Percentiles rank a stretch among this genome's conserved stretches.
phyloP scores from a whole-genome alignment of 2,888 invertebrate species.

The Dasypolia templi region DNA sequence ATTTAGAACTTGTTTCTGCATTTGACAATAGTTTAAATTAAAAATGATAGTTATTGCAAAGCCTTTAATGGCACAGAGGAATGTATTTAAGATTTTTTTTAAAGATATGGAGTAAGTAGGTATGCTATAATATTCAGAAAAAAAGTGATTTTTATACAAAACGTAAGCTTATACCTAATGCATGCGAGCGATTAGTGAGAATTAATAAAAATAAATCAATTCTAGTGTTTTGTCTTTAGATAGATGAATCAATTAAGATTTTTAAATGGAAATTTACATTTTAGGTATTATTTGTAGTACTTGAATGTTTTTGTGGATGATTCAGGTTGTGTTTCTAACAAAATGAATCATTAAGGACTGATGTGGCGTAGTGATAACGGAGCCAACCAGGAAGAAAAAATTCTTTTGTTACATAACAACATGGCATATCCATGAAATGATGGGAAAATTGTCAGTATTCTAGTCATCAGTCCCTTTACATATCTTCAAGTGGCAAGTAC shows the following conservation, averaged over 20 bases:
- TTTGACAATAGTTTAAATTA: conserved; percentile 77
- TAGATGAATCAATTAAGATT: conserved; percentile 66
- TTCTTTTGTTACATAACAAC: neutral
- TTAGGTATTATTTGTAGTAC: conserved; percentile 58
- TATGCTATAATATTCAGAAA: conserved; percentile 63
- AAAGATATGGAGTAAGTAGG: conserved; percentile 43
- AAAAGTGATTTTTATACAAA: conserved; percentile 69
- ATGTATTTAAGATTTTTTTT: conserved; percentile 62
- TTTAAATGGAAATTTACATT: conserved; percentile 58
- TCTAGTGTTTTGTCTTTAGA: conserved; percentile 68
- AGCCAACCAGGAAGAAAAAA: neutral
- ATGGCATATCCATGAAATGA: neutral
- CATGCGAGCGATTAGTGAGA: conserved; percentile 68
- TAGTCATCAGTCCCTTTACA: conserved; percentile 6
- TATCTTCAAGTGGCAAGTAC: conserved; percentile 9
- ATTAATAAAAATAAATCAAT: conserved; percentile 57
- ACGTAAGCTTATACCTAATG: conserved; percentile 65
- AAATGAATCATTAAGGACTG: conserved; percentile 28
- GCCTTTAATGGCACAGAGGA: conserved; percentile 63
- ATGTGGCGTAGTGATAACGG: conserved; percentile 29
- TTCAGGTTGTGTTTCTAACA: conserved; percentile 30
- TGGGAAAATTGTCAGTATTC: neutral
- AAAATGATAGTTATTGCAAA: conserved; percentile 66
- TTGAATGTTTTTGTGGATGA: conserved; percentile 40
- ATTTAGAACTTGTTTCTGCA: conserved; percentile 71